Conservation (phyloP, 2,888 invertebrate genomes). For the Andrena haemorrhoa region DNA sequence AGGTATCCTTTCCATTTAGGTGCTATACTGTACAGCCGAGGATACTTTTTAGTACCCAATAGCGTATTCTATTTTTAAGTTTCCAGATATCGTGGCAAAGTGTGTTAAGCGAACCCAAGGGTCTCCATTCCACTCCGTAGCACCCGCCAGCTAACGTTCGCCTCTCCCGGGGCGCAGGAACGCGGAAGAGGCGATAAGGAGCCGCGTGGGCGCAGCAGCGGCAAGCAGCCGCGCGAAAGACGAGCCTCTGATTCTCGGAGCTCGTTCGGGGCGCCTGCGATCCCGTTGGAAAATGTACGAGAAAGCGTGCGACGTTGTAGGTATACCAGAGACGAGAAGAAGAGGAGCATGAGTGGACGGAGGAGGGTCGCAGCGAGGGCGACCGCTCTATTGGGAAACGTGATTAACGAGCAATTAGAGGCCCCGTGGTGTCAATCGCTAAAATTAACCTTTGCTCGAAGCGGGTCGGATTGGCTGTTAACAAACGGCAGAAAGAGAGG, state of each 20-base stretch:
- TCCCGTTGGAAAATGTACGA: background rate
- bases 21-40: no score
- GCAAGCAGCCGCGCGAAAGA: background rate
- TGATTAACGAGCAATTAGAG: slow-evolving; percentile 59
- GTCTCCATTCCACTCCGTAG: background rate
- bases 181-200: slow-evolving; percentile 10
- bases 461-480: slow-evolving; percentile 39
- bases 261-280: no score
- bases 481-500: slow-evolving; percentile 40
- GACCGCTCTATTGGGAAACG: slow-evolving; percentile 27
- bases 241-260: background rate
- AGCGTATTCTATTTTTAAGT: no score
- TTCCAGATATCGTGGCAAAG: no score
- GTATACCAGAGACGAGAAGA: background rate
- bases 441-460: slow-evolving; percentile 52
- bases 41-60: no score
- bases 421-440: slow-evolving; percentile 38
- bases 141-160: background rate
- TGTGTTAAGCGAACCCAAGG: background rate
- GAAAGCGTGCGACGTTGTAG: background rate
- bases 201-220: background rate
- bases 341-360: background rate
- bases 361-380: slow-evolving; percentile 11
- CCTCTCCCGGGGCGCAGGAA: background rate
- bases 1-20: no score